Conservation (phyloP, 2,113 vertebrate species). For the Cairina moschata region DNA sequence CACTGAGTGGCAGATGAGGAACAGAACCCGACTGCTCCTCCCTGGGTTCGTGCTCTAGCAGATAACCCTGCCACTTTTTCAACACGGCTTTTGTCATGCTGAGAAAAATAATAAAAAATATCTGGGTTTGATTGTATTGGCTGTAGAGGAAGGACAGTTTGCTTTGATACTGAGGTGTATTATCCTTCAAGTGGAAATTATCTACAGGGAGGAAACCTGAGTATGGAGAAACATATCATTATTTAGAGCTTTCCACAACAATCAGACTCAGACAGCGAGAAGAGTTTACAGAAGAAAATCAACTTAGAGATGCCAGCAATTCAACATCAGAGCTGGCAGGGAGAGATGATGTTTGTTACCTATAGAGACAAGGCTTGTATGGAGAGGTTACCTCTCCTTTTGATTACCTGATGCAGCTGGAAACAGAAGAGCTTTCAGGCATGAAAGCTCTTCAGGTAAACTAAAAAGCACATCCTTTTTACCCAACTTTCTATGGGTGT, state of each 20-base stretch:
- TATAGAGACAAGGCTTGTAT: neutral
- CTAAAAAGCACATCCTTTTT: neutral
- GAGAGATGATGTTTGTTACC: neutral
- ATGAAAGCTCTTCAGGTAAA: neutral
- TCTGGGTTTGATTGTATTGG: rapidly evolving
- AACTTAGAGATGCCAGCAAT: neutral
- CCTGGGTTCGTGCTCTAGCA: neutral
- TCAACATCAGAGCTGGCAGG: neutral
- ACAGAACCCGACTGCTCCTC: neutral
- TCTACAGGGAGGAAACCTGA: neutral
- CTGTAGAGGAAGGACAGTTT: neutral
- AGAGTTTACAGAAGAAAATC: neutral
- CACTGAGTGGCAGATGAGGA: rapidly evolving
- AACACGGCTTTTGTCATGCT: neutral
- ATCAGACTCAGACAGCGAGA: neutral
- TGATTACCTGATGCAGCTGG: neutral
- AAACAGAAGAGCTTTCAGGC: neutral
- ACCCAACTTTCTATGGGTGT: neutral
- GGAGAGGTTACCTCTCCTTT: neutral
- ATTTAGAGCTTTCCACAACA: neutral
- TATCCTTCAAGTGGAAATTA: neutral
- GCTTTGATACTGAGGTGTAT: neutral
- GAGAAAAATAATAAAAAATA: neutral
- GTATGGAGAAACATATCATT: neutral
- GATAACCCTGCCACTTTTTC: neutral